Conservation (phyloP, 2,113 vertebrate genomes). For the Polypterus senegalus region DNA sequence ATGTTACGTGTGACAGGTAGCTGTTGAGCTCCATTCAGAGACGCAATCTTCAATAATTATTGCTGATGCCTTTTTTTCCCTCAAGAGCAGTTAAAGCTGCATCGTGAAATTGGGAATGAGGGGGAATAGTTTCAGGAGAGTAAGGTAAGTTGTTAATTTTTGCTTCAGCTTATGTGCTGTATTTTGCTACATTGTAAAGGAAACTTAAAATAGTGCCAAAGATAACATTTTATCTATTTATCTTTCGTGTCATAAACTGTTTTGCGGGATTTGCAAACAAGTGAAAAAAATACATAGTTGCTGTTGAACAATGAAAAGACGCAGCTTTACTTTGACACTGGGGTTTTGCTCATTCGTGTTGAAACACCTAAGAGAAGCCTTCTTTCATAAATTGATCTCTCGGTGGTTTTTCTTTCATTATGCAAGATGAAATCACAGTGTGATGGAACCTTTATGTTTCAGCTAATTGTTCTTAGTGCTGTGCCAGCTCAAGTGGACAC, state of each 20-base stretch:
- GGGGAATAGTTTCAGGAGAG: not conserved
- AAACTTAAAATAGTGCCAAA: slow-evolving; percentile 1
- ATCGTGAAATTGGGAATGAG: not conserved
- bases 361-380: slow-evolving; percentile 14
- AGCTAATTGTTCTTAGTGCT: not conserved
- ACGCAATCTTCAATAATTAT: slow-evolving; percentile 17
- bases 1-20: slow-evolving; percentile 22
- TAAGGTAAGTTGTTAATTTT: not conserved
- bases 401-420: slow-evolving; percentile 7
- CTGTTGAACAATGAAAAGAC: not conserved
- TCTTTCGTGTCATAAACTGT: not conserved
- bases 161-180: too few species aligned
- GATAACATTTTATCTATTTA: not conserved
- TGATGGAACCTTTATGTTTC: slow-evolving; percentile 1
- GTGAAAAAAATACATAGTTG: not conserved
- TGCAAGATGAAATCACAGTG: slow-evolving; percentile 8
- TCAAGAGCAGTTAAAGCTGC: slow-evolving; percentile 8
- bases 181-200: slow-evolving; percentile 1
- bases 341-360: not conserved
- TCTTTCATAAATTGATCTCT: slow-evolving; percentile 11
- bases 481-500: slow-evolving; percentile 1
- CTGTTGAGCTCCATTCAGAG: slow-evolving; percentile 3
- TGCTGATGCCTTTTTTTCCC: not conserved
- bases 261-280: slow-evolving; percentile 1
- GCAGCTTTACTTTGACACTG: too few species aligned